Evolutionary conservation across 2,113 vertebrate genomes (phyloP), one percentile per base, ranked within the genome.

Genomic region (Pomatorhinus ruficollis): DNA sequence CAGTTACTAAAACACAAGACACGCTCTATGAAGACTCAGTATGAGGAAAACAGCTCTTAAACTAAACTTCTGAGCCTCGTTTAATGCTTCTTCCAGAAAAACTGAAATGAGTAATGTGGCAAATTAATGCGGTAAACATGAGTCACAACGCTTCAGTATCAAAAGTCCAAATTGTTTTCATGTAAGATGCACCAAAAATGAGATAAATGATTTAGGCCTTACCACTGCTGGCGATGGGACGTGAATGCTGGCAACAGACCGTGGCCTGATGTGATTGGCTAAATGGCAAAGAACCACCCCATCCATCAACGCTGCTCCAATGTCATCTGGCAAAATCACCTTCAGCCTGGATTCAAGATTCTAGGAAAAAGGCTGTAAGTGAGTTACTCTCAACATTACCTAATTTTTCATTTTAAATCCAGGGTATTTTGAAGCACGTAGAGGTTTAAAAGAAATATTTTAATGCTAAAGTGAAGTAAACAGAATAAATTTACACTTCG

Each of bases 201-300:
- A 89, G 39, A 60, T 7, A 39, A 54, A 64, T 23, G 42, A 90
- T 98, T 99, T 97, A 24, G 25, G 68, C 75, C 99, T 99, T 97
- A 99, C 99, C 98, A 99, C 99, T 95, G 99, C 99, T 95, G 99
- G 99, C 37, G 99, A 99, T 49, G 99, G 99, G 27, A 99, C 99
- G 3, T 99, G 99, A 97, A 99, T 99, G 97, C 99, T 99, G 98
- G 98, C 98, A 28, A 99, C 99, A 24, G 99, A 99, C 22, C 99
- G 99, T 15, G 99, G 99, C 95, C 99, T 98, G 94, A 99, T 99
- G 93, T 99, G 99, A 97, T 99, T 99, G 97, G 99, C 99, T 97
- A 99, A 98, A 98, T 99, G 99, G 96, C 99, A 99, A 91, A 99
- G 98, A 76, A 99, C 98, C 21, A 99, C 99, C 20, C 99, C 99